Base-by-base conservation (phyloP, 2,888 invertebrate genomes). In the Hypolimnas misippus region DNA sequence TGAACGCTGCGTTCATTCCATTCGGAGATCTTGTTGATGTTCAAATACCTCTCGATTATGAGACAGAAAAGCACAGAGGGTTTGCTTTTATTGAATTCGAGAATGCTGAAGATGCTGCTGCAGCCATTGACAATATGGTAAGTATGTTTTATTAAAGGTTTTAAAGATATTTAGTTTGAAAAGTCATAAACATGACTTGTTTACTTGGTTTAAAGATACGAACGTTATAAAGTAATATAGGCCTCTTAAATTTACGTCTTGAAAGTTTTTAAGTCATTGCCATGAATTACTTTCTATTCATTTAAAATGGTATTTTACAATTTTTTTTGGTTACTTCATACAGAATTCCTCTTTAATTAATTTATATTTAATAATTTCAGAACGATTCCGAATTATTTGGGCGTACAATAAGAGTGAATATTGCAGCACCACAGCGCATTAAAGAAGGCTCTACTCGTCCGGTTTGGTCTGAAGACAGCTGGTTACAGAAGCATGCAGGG, bases 61-160 rank as follows among this genome's bases (percentile, higher is more conserved):
- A 99, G 87, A 95, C 96, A 58, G 98, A 99, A 80, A 98, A 98
- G 79, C 99, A 99, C 80, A 93, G 99, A 78, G 99, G 99, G n/a
- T 99, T 99, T 91, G 98, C 99, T 0, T 99, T 99, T 83, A 96
- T 99, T 69, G 99, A 99, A 89, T 99, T 98, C 91, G 99, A 99
- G 89, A 94, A 95, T 71, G 96, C 97, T 7, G 99, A 99, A 91
- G 99, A 99, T 94, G 99, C 99, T n/a, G 96, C 97, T 8, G 97
- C 98, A 33, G 99, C 99, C 51, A 99, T 99, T 75, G 99, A 99
- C 86, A 99, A 99, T 79, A 99, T 99, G 99, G 98, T 98, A 87
- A 78, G 82, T 64, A n/a, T n/a, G n/a, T 10, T 29, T 33, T 7
- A 12, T 33, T 1, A 6, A 33, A 10, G 2, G 8, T 33, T n/a